phyloP scores from a whole-genome alignment of 1,140 invertebrate species.

The Cyclargus thomasi region DNA sequence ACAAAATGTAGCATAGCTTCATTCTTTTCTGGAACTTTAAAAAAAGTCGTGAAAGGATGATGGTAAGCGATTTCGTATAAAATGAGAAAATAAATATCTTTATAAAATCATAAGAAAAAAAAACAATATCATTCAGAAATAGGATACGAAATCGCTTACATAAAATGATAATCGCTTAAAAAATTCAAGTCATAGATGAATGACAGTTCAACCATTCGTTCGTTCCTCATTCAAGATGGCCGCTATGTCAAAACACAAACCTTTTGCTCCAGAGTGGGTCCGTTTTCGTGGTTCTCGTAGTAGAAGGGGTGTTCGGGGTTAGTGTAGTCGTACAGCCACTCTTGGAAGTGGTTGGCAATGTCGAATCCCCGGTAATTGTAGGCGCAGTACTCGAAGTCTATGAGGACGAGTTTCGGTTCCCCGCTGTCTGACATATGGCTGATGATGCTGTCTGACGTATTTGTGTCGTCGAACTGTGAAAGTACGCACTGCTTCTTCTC shows the following conservation, averaged over 20 bases:
- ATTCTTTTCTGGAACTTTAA: conserved; percentile 51
- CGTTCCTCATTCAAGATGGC: not conserved
- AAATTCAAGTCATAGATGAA: not conserved
- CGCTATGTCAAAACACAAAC: conserved; percentile 37
- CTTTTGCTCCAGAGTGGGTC: conserved; percentile 87
- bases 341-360: conserved; percentile 96
- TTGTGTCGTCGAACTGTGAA: conserved; percentile 45
- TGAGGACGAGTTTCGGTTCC: conserved; percentile 83
- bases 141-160: not conserved
- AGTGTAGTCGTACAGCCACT: conserved; percentile 96
- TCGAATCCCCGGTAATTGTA: conserved; percentile 97
- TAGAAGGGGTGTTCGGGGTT: conserved; percentile 87
- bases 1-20: conserved; percentile 39
- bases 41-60: conserved; percentile 38
- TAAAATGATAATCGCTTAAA: not conserved
- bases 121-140: not conserved
- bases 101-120: conserved; percentile 7
- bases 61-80: conserved; percentile 30
- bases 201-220: not conserved
- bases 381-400: conserved; percentile 96
- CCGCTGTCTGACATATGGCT: conserved; percentile 68
- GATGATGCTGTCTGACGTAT: conserved; percentile 52
- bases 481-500: conserved; percentile 34
- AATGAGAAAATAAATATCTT: not conserved
- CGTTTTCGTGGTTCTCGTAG: conserved; percentile 79